These are phyloP conservation scores for Euphonia xanthogaster DNA, from an alignment of 2,797 vertebrate species.

Conservation along the genomic window DNA sequence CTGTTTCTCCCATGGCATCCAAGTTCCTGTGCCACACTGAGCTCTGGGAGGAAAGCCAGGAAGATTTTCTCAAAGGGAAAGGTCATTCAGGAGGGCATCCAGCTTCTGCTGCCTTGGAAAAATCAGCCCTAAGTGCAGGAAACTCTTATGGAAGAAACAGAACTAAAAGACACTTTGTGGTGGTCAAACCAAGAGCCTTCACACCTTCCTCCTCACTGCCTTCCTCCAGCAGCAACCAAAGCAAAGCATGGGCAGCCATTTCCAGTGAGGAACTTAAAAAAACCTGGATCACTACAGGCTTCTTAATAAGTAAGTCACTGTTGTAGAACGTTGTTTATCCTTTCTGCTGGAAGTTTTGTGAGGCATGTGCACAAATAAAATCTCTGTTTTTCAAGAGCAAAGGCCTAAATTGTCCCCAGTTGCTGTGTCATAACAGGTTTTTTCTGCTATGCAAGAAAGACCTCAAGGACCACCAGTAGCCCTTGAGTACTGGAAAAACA, in stretches of 20 bases:
- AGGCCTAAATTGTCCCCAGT: background rate
- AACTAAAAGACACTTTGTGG: background rate
- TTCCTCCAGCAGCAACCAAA: background rate
- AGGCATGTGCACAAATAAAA: background rate
- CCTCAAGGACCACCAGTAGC: background rate
- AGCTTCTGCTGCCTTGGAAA: background rate
- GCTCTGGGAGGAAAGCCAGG: background rate
- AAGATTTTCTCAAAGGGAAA: background rate
- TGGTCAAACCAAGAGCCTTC: background rate
- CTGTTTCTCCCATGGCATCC: background rate
- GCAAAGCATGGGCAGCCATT: background rate
- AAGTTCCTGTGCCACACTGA: background rate
- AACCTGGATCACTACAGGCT: background rate
- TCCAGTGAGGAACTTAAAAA: background rate
- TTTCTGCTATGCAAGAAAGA: background rate
- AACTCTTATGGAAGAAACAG: background rate
- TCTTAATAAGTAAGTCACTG: background rate
- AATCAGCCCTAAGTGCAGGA: background rate
- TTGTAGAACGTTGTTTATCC: background rate
- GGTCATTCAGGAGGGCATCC: background rate
- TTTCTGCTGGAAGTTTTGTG: background rate
- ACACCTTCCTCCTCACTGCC: background rate
- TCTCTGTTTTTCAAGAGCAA: background rate
- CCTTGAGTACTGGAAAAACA: slow-evolving; percentile 1
- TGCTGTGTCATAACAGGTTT: background rate